Base-by-base conservation (phyloP, 2,113 vertebrate species). In the Cichladusa arquata region DNA sequence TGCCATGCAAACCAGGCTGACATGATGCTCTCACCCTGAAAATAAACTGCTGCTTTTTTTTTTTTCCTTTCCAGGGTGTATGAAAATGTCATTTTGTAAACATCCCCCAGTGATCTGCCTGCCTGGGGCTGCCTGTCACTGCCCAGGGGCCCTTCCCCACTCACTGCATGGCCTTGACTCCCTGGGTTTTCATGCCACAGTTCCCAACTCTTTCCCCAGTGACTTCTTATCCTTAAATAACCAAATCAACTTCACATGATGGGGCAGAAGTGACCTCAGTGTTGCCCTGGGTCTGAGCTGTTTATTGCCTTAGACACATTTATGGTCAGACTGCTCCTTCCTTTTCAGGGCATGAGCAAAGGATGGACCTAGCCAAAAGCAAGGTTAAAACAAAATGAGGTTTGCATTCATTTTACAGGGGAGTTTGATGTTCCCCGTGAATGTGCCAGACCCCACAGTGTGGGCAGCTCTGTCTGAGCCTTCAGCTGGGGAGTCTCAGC, bases 81-180 rank as follows among this genome's bases (percentile, higher is more conserved):
- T 26, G 88, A 26, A 95, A 94, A 96, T 92, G 92, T 97, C 94
- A 84, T 3, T 25, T 19, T 84, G 72, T 72, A 76, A 94, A 95
- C 89, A 91, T 14, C 40, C 69, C 62, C 25, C 67, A 11, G 67
- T 3, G 72, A 29, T 45, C 54, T 16, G 83, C 56, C 81, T 58
- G 95, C 58, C 79, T 0, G 3, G 36, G 4, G 87, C 71, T 6
- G 40, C 65, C 64, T 33, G 67, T 60, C 83, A 11, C 77, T 57
- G 90, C 86, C 93, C 23, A 0, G 9, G 13, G 44, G 17, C 13
- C 5, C 1, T 38, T 74, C 67, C 66, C 24, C 1, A 1, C 58
- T 72, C 48, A 2, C 66, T 38, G 5, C 6, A 2, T 3, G 29
- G 57, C 70, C 19, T 28, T 6, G 29, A 1, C n/a, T 58, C 72